Evolutionary conservation across 2,113 vertebrate genomes (phyloP), one percentile per base, ranked within the genome.

Genomic region (Saccopteryx leptura): DNA sequence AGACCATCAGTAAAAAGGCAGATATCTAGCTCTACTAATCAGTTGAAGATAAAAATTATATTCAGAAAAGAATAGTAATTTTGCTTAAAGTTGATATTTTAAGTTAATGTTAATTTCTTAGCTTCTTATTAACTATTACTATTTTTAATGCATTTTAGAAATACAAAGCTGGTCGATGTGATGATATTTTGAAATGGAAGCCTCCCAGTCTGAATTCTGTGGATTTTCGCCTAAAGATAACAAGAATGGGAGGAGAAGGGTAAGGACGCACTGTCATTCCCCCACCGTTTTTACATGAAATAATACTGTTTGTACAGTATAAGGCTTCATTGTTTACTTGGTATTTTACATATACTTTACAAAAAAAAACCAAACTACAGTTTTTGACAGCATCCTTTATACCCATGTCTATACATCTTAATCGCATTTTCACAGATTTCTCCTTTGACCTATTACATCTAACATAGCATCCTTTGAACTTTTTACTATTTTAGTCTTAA

Each of bases 141-240:
- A 97, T 98, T 97, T 97, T 98, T 96, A 94, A 98, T 98, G 98
- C 95, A 28, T 97, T 98, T 96, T 96, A 99, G 99, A 99, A 99
- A 98, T 99, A 99, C 98, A 99, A 99, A 96, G 97, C 99, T 39
- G 99, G 99, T 89, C 98, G 99, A 91, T 99, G 99, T 97, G 99
- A 99, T 94, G 99, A 99, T 95, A 99, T 99, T 98, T 99, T 99
- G 95, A 99, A 99, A 98, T 99, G 99, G 99, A 99, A 99, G 97
- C 99, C 99, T 76, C 99, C 99, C 71, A 99, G 99, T 98, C 98
- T 99, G 97, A 99, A 99, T 98, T 99, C 99, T 9, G 99, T 99
- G 95, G 99, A 99, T 98, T 99, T 99, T 98, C 99, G 99, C 94
- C 99, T 99, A 91, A 99, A 99, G 98, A 99, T 99, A 99, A 99